Conservation (phyloP, 2,797 vertebrate species). For the Sus cebifrons region DNA sequence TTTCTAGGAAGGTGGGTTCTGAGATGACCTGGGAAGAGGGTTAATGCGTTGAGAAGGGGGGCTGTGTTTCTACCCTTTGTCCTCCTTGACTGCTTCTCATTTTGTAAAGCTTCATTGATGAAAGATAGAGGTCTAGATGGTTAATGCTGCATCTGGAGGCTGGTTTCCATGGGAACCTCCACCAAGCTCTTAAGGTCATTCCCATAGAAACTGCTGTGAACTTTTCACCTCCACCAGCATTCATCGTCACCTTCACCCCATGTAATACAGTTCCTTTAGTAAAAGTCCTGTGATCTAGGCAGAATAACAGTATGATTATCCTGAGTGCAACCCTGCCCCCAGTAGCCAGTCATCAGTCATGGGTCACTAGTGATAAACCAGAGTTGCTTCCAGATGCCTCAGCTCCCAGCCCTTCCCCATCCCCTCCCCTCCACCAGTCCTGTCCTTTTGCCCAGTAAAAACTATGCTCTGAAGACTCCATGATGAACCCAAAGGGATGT, state of each 20-base stretch:
- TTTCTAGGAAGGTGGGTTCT: constrained; percentile 19
- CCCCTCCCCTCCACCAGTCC: too few relatives aligned
- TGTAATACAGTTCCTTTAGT: constrained; percentile 3
- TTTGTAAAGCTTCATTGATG: constrained; percentile 11
- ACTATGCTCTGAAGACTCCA: background rate
- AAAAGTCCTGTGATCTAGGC: background rate
- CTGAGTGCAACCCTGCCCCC: background rate
- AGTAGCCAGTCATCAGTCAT: background rate
- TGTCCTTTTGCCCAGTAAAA: background rate
- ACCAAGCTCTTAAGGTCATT: constrained; percentile 73
- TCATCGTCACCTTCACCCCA: constrained; percentile 50
- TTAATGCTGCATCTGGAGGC: constrained; percentile 57
- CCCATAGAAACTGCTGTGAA: constrained; percentile 75
- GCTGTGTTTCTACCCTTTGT: background rate
- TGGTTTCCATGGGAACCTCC: constrained; percentile 84
- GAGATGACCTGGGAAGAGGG: background rate
- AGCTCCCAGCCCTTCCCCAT: background rate
- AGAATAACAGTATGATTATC: background rate
- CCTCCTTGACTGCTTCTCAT: background rate
- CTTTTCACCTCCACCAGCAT: constrained; percentile 71
- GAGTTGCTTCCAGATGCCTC: background rate
- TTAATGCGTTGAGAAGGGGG: background rate
- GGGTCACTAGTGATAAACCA: background rate
- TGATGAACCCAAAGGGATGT: background rate
- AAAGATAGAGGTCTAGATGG: constrained; percentile 32